Evolutionary conservation across 2,113 vertebrate genomes (phyloP).

Genomic region (Picathartes gymnocephalus): DNA sequence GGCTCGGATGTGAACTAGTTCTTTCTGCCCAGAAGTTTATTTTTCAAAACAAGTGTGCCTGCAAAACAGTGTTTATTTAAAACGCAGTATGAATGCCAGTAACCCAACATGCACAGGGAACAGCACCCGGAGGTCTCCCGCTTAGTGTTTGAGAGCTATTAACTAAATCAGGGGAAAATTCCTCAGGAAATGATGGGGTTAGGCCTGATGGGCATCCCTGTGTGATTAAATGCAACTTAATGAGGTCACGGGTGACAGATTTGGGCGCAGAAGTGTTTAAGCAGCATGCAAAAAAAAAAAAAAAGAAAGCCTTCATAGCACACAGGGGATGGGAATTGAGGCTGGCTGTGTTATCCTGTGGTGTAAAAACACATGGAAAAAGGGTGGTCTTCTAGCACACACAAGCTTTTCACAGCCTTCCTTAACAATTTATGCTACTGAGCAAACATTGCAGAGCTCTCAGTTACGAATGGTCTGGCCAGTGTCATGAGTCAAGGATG

Average conservation of each 20-base stretch:
- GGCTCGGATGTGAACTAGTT: background rate
- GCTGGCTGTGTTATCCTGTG: background rate
- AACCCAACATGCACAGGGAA: background rate
- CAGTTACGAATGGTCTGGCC: background rate
- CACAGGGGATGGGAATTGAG: background rate
- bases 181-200: slow-evolving; percentile 49
- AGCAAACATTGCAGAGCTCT: background rate
- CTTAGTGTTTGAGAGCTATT: slow-evolving; percentile 8
- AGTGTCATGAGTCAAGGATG: background rate
- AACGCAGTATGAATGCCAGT: background rate
- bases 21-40: slow-evolving; percentile 27
- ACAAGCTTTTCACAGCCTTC: background rate
- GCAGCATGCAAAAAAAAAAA: background rate
- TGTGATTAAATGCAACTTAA: slow-evolving; percentile 53
- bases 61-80: slow-evolving; percentile 44
- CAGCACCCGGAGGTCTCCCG: background rate
- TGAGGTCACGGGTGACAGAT: slow-evolving; percentile 40
- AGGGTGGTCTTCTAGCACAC: background rate
- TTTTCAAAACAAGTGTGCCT: slow-evolving; percentile 48
- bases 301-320: background rate
- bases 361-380: background rate
- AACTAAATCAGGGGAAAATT: slow-evolving; percentile 49
- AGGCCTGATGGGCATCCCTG: slow-evolving; percentile 18
- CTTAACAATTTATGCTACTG: background rate
- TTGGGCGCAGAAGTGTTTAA: background rate